Conservation (phyloP, 2,888 invertebrate species). For the Apocheima hispidaria region DNA sequence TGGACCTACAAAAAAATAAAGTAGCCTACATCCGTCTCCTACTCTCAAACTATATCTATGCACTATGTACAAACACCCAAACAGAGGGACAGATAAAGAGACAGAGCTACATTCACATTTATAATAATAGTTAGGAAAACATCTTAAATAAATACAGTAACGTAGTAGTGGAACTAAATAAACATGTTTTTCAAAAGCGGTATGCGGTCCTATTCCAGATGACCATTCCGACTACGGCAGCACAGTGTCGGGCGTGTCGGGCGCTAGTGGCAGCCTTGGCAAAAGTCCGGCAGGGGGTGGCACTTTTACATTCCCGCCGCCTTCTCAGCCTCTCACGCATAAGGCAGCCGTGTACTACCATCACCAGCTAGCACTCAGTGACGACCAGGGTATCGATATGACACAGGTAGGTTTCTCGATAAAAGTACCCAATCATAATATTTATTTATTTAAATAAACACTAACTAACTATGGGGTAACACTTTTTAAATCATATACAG, state of each 20-base stretch:
- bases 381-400: constrained; percentile 95
- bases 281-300: constrained; percentile 88
- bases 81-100: too few species aligned
- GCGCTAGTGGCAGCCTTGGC: constrained; percentile 86
- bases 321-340: constrained; percentile 89
- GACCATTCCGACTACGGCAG: constrained; percentile 89
- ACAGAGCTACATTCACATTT: too few species aligned
- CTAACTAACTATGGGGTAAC: too few species aligned
- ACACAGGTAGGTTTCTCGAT: constrained; percentile 87
- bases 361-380: constrained; percentile 93
- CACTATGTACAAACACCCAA: too few species aligned
- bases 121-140: too few species aligned
- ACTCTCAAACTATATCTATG: too few species aligned
- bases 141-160: too few species aligned
- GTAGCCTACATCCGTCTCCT: too few species aligned
- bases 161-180: too few species aligned
- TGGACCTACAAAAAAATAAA: too few species aligned
- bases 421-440: neutral
- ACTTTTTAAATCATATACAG: too few species aligned
- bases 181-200: neutral
- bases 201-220: constrained; percentile 75
- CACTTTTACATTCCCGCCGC: constrained; percentile 91
- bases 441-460: too few species aligned
- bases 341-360: constrained; percentile 93
- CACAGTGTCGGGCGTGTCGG: constrained; percentile 86